Evolutionary conservation across 2,888 invertebrate species (phyloP).

Genomic region (Tortricodes alternella): DNA sequence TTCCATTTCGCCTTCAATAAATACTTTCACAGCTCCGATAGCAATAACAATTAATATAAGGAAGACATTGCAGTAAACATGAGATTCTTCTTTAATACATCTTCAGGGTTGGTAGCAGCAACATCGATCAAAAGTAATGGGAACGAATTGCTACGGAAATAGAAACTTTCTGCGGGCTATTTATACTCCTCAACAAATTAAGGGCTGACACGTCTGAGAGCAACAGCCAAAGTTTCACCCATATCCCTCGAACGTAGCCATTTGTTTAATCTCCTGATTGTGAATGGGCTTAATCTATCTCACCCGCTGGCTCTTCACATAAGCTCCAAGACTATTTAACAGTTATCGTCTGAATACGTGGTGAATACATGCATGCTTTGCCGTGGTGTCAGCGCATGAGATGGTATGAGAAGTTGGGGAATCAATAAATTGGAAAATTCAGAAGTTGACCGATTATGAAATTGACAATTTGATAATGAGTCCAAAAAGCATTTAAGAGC

Average conservation of each 20-base stretch:
- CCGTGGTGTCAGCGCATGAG: no score
- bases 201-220: slow-evolving; percentile 17
- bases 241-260: not conserved
- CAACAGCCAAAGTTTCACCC: slow-evolving; percentile 10
- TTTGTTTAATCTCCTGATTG: not conserved
- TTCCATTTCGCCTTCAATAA: slow-evolving; percentile 1
- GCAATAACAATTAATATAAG: slow-evolving; percentile 16
- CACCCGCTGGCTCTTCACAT: not conserved
- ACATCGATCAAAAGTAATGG: slow-evolving; percentile 25
- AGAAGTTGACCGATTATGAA: no score
- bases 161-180: slow-evolving; percentile 25
- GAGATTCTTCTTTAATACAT: slow-evolving; percentile 9
- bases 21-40: slow-evolving; percentile 15
- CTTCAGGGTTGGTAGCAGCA: slow-evolving; percentile 6
- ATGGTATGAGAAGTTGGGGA: no score
- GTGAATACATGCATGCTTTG: no score
- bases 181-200: slow-evolving; percentile 19
- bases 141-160: slow-evolving; percentile 20
- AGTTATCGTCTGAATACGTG: no score
- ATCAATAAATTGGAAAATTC: no score
- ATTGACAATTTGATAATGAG: no score
- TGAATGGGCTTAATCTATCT: not conserved
- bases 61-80: not conserved
- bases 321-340: no score
- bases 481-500: no score